Evolutionary conservation across 2,888 invertebrate genomes (phyloP).

Genomic region (Agelastica alni): DNA sequence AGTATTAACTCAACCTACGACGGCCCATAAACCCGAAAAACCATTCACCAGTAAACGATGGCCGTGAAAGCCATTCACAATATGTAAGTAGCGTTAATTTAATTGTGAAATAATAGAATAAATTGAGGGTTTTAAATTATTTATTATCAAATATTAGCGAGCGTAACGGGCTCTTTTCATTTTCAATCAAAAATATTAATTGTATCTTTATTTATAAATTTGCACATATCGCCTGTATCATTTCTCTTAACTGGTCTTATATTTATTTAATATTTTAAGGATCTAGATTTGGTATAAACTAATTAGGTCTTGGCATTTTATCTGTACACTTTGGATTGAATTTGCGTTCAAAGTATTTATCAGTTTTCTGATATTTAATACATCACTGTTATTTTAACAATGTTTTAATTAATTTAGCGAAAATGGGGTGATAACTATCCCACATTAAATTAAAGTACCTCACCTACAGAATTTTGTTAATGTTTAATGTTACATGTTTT

Average conservation of each 20-base stretch:
- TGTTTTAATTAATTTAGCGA: not conserved
- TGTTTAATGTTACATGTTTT: too few relatives aligned
- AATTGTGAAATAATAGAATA: too few relatives aligned
- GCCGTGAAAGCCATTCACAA: too few relatives aligned
- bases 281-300: not conserved
- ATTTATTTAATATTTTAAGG: not conserved
- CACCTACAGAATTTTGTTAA: too few relatives aligned
- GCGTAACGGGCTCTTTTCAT: too few relatives aligned
- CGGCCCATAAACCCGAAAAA: too few relatives aligned
- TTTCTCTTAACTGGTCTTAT: not conserved
- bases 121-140: too few relatives aligned
- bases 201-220: slow-evolving; percentile 1
- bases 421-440: not conserved
- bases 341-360: too few relatives aligned
- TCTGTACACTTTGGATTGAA: not conserved
- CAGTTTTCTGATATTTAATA: not conserved
- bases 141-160: not conserved
- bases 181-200: too few relatives aligned
- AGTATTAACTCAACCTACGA: too few relatives aligned
- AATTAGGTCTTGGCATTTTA: not conserved
- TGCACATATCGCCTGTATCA: slow-evolving; percentile 4
- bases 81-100: too few relatives aligned
- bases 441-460: not conserved
- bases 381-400: slow-evolving; percentile 3
- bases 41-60: too few relatives aligned